A percentile compares a stretch with the other conserved stretches of the same genome.
phyloP scores from a whole-genome alignment of 2,797 vertebrate species.

The Helarctos malayanus region DNA sequence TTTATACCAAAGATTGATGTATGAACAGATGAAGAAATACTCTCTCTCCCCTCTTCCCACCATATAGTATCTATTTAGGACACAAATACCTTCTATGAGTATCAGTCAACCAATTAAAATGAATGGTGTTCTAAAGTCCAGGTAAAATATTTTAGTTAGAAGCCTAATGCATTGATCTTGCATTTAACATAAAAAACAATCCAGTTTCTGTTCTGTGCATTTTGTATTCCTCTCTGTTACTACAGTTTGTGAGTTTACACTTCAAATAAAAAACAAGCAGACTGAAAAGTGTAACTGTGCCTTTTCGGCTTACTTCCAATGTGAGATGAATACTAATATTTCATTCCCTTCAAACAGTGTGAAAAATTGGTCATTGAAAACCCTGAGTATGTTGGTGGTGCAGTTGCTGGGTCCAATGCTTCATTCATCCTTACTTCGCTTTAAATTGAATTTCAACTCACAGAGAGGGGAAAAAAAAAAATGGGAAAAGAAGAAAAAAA shows the following conservation, averaged over 20 bases:
- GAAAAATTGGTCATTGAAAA: constrained; percentile 86
- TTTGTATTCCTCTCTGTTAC: constrained; percentile 78
- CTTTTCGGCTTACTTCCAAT: constrained; percentile 85
- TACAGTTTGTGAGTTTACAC: constrained; percentile 85
- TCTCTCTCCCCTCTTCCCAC: neutral
- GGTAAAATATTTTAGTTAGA: neutral
- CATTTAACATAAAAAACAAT: constrained; percentile 49
- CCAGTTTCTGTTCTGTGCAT: constrained; percentile 74
- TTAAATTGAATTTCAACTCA: constrained; percentile 84
- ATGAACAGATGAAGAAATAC: neutral
- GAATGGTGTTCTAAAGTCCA: neutral
- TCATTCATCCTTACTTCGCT: constrained; percentile 80
- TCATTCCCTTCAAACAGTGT: constrained; percentile 82
- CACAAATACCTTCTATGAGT: neutral
- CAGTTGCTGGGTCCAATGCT: constrained; percentile 72
- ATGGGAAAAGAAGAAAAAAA: neutral
- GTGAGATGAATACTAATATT: constrained; percentile 87
- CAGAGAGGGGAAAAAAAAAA: constrained; percentile 45
- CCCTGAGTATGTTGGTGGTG: constrained; percentile 76
- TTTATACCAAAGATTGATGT: neutral
- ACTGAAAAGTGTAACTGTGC: constrained; percentile 86
- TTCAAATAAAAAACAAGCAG: constrained; percentile 89
- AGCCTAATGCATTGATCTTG: neutral
- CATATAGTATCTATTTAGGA: neutral
- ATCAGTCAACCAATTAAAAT: constrained; percentile 55